These are phyloP conservation scores for Merodon equestris DNA, from an alignment of 2,888 invertebrate species.

Conservation along the genomic window DNA sequence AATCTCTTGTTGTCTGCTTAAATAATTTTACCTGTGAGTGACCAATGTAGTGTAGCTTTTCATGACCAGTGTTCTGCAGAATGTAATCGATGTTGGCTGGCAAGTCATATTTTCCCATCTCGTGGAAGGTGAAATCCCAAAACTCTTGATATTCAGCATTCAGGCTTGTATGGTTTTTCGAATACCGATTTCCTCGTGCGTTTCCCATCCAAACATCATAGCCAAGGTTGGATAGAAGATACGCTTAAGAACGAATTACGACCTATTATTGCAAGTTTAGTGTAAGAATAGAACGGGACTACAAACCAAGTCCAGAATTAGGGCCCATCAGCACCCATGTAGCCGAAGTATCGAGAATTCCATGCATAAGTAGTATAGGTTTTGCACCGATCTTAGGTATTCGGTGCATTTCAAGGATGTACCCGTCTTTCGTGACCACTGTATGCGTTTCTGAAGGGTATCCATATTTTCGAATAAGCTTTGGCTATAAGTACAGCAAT, in stretches of 20 bases:
- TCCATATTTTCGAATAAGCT: constrained; percentile 82
- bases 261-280: constrained; percentile 26
- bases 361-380: constrained; percentile 84
- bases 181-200: constrained; percentile 78
- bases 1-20: too few species aligned
- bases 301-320: constrained; percentile 83
- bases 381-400: constrained; percentile 82
- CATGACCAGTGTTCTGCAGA: constrained; percentile 81
- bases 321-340: constrained; percentile 88
- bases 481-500: constrained; percentile 77
- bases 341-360: constrained; percentile 86
- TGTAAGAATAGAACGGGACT: background rate
- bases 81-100: constrained; percentile 90
- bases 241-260: constrained; percentile 76
- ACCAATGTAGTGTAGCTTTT: constrained; percentile 87
- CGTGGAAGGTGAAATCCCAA: constrained; percentile 86
- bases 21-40: constrained; percentile 83
- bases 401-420: constrained; percentile 87
- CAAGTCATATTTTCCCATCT: constrained; percentile 87
- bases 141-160: constrained; percentile 79
- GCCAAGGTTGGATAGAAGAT: constrained; percentile 77
- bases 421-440: constrained; percentile 88
- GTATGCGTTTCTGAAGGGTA: constrained; percentile 84
- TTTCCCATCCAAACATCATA: constrained; percentile 79
- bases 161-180: constrained; percentile 76